phyloP scores from a whole-genome alignment of 1,140 invertebrate genomes.

The Argopecten irradians region DNA sequence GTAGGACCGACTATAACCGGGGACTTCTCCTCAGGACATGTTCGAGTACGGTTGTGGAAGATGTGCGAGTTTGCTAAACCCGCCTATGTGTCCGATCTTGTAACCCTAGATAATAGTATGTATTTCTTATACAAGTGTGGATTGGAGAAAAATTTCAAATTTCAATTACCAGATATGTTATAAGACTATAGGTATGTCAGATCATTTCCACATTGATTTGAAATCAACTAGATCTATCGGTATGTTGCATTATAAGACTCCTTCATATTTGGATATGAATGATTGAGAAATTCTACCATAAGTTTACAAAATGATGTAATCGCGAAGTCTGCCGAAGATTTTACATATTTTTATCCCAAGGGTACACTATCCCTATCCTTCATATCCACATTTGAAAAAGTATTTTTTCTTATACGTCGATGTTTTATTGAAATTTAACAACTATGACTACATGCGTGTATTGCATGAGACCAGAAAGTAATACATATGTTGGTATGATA shows the following conservation, averaged over 20 bases:
- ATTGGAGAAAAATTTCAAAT: neutral
- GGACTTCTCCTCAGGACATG: constrained; percentile 27
- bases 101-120: neutral
- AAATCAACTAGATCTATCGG: neutral
- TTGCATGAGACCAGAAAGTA: too few species aligned
- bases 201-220: neutral
- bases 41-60: constrained; percentile 40
- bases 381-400: too few species aligned
- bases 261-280: too few species aligned
- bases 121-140: neutral
- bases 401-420: too few species aligned
- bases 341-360: too few species aligned
- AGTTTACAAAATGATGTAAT: neutral
- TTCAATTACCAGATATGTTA: neutral
- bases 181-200: neutral
- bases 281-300: too few species aligned
- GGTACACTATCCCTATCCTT: too few species aligned
- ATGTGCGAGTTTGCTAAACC: constrained; percentile 45
- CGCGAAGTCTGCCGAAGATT: neutral
- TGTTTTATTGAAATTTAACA: too few species aligned
- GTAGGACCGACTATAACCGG: neutral
- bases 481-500: too few species aligned
- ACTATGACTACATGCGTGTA: too few species aligned
- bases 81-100: neutral
- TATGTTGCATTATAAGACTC: neutral